A percentile compares a stretch with the other conserved stretches of the same genome.
Conservation (phyloP, 2,113 vertebrate genomes). For the Burhinus bistriatus region DNA sequence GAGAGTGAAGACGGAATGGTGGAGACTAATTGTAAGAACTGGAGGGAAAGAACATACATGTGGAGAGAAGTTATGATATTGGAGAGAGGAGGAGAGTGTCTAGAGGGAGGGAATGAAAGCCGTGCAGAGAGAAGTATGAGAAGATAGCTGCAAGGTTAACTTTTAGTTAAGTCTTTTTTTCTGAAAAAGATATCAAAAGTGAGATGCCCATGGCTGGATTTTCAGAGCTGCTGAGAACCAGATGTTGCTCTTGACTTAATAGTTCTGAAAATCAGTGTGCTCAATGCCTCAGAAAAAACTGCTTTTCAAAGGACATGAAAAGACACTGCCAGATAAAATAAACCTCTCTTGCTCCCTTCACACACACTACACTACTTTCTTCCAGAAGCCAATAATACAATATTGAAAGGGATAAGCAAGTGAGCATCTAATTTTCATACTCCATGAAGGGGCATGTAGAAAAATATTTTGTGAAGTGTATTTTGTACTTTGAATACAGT, state of each 20-base stretch:
- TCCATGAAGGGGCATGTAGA: neutral
- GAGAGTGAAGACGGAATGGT: neutral
- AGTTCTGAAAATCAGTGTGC: neutral
- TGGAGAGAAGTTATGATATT: neutral
- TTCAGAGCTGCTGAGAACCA: neutral
- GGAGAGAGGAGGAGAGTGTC: neutral
- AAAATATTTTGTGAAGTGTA: neutral
- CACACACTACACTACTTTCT: neutral
- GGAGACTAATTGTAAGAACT: neutral
- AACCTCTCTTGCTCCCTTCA: neutral
- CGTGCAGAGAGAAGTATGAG: neutral
- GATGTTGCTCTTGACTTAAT: neutral
- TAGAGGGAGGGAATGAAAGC: neutral
- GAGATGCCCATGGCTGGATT: neutral
- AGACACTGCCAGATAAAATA: neutral
- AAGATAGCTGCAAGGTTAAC: neutral
- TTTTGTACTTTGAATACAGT: neutral
- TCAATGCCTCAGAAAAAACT: neutral
- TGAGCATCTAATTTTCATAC: neutral
- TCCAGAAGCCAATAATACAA: neutral
- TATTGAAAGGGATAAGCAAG: neutral
- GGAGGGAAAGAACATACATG: neutral
- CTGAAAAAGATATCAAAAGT: neutral
- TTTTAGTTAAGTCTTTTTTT: neutral
- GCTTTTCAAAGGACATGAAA: neutral